A percentile compares a stretch with the other conserved stretches of the same genome.
Conservation (phyloP, 2,888 invertebrate species). For the Drosophila multiciliata region DNA sequence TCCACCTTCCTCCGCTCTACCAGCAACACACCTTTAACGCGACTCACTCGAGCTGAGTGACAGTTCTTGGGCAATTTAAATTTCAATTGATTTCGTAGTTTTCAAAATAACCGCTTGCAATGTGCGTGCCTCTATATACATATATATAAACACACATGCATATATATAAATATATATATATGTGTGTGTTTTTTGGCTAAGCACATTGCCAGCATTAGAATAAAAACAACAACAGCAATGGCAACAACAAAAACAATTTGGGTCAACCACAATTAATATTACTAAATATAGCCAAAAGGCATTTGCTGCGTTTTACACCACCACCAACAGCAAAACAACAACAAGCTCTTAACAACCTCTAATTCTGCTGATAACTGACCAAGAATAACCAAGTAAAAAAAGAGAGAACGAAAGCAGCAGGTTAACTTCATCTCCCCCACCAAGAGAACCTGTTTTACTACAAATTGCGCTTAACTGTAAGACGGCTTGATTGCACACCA, state of each 20-base stretch:
- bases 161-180: neutral
- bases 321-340: conserved; percentile 2
- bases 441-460: conserved; percentile 1
- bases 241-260: conserved; percentile 51
- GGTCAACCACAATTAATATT: conserved; percentile 74
- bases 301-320: conserved; percentile 36
- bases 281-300: conserved; percentile 72
- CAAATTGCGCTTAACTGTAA: conserved; percentile 10
- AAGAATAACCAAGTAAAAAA: conserved; percentile 11
- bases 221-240: conserved; percentile 24
- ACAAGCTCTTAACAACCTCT: conserved; percentile 7
- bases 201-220: conserved; percentile 55
- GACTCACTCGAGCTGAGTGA: conserved; percentile 49
- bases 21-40: conserved; percentile 33
- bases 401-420: conserved; percentile 1
- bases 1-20: neutral
- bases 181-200: conserved; percentile 49
- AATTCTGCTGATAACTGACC: conserved; percentile 19
- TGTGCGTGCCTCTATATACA: conserved; percentile 10
- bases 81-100: conserved; percentile 74
- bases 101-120: conserved; percentile 63
- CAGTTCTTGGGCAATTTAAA: conserved; percentile 66
- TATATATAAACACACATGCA: neutral
- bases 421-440: neutral
- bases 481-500: conserved; percentile 29